phyloP scores from a whole-genome alignment of 2,888 invertebrate species.

The Anticlea derivata region DNA sequence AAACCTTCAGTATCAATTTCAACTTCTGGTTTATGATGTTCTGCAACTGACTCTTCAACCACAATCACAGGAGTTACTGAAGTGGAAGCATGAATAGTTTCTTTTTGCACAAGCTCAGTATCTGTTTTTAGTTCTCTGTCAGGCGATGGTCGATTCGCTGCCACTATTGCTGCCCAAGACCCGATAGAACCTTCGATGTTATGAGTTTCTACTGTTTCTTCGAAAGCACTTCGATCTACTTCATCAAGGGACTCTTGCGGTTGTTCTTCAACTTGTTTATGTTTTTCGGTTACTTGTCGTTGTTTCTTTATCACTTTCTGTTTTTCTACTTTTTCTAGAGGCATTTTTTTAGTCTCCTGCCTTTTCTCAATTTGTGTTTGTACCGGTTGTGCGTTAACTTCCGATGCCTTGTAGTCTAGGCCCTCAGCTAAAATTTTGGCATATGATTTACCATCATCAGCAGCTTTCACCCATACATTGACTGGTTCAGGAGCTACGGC shows the following conservation, averaged over 20 bases:
- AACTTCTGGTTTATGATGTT: conserved; percentile 50
- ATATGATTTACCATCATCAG: conserved; percentile 87
- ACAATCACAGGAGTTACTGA: conserved; percentile 52
- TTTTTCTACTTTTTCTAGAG: conserved; percentile 38
- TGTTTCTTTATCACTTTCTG: conserved; percentile 31
- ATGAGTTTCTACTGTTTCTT: conserved; percentile 25
- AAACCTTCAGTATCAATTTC: conserved; percentile 74
- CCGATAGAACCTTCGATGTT: conserved; percentile 42
- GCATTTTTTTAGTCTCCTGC: conserved; percentile 7
- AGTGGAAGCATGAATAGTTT: conserved; percentile 22
- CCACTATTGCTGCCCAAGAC: conserved; percentile 76
- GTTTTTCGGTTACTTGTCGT: conserved; percentile 25
- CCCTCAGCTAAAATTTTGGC: conserved; percentile 86
- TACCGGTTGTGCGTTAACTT: conserved; percentile 6
- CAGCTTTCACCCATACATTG: conserved; percentile 79
- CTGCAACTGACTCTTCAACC: conserved; percentile 62
- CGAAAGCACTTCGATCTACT: conserved; percentile 2
- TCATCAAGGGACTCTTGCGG: conserved; percentile 1
- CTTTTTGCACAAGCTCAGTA: conserved; percentile 28
- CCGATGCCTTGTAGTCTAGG: conserved; percentile 39
- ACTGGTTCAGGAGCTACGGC: conserved; percentile 36
- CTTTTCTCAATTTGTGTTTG: conserved; percentile 9
- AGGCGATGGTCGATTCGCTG: conserved; percentile 59
- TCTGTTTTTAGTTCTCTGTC: conserved; percentile 55
- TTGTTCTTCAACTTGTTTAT: conserved; percentile 12